These are phyloP conservation scores for Tragulus kanchil DNA, from an alignment of 2,113 vertebrate genomes.

Conservation along the genomic window DNA sequence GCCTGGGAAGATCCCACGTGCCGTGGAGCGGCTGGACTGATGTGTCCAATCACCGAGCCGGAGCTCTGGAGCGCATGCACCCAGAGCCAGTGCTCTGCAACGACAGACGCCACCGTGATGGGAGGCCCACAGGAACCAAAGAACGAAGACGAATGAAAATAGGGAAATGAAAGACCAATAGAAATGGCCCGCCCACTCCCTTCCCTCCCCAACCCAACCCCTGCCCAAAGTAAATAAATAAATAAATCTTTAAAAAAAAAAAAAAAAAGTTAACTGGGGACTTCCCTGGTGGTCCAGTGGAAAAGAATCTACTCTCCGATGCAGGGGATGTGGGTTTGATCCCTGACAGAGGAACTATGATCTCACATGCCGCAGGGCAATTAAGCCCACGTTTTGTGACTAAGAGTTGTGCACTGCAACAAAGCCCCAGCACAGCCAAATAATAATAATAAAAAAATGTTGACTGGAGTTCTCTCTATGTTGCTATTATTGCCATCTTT, in stretches of 20 bases:
- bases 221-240: too few relatives aligned
- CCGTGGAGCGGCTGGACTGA: neutral
- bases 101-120: too few relatives aligned
- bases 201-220: too few relatives aligned
- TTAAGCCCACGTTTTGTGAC: neutral
- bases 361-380: neutral
- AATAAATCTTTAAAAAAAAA: too few relatives aligned
- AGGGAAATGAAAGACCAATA: too few relatives aligned
- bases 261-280: neutral
- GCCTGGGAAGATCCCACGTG: neutral
- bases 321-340: neutral
- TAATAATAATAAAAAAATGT: neutral
- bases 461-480: neutral
- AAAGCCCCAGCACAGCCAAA: neutral
- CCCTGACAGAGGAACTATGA: neutral
- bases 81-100: too few relatives aligned
- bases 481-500: neutral
- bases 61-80: too few relatives aligned
- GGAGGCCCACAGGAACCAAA: too few relatives aligned
- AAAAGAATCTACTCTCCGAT: neutral
- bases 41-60: too few relatives aligned
- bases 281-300: neutral
- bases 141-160: too few relatives aligned
- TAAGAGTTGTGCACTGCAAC: neutral
- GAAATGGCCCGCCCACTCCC: too few relatives aligned